Evolutionary conservation across 2,888 invertebrate species (phyloP), one percentile per base, ranked within the genome.

Genomic region (Cetonia aurata): DNA sequence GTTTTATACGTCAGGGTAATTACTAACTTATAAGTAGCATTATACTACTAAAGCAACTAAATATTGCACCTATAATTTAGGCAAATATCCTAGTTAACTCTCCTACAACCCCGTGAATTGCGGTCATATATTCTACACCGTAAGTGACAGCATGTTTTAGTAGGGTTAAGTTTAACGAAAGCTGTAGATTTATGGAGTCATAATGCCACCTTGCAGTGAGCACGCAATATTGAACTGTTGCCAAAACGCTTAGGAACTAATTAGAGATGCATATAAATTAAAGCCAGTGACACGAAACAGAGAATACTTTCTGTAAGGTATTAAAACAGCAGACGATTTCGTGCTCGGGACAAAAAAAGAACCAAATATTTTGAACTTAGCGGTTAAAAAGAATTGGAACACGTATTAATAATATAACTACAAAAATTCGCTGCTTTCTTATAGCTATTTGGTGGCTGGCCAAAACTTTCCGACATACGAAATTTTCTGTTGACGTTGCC

Each of bases 171-270:
- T 8, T 3, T 13, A 13, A 44, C 44, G 12, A 6, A 50, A 25
- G 10, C 10, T 13, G 50, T 50, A 17, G 17, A 62, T 62, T 48
- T 62, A 50, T 62, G 19, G 17, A 25, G 6, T 12, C 17, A 25
- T 48, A 60, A 48, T 6, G 19, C 25, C 25, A 59, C 50, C 50
- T 37, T 48, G 19, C 50, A 9, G 13, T 52, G 12, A 50, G 50
- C 13, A 15, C 33, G 62, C 50, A 50, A 50, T 37, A 65, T 50
- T 65, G 62, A 65, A 65, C 17, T 41, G 50, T 17, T 65, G 62
- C 62, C 62, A 65, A 65, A 50, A 37, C 33, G 15, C 19, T 50
- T 37, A 48, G 15, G 37, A 46, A 46, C 62, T 65, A 65, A 65
- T 65, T 65, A 50, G 62, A 33, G 31, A 10, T 19, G 33, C 46